Percentiles rank a stretch among this genome's conserved stretches.
phyloP scores from a whole-genome alignment of 2,797 vertebrate species.

The Onychomys leucogaster region DNA sequence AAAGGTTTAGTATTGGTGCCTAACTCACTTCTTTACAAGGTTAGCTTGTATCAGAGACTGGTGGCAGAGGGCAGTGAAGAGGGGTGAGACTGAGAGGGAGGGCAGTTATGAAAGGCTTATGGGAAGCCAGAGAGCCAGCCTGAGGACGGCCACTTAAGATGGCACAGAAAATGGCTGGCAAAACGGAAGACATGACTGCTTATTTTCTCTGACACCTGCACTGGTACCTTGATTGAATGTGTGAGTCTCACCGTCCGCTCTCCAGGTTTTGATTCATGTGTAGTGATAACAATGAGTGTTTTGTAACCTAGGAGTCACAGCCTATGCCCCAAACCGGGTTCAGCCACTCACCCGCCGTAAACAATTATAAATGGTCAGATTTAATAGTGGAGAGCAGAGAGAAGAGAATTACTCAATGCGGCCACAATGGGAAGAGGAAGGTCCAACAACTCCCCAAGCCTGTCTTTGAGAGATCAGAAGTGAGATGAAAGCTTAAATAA shows the following conservation, averaged over 20 bases:
- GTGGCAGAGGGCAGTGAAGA: background rate
- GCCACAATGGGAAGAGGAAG: background rate
- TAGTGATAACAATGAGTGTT: background rate
- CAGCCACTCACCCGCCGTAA: background rate
- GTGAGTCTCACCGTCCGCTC: background rate
- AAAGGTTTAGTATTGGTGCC: background rate
- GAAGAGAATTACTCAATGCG: background rate
- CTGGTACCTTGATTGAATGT: background rate
- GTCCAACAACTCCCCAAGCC: background rate
- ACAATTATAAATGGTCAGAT: too few species aligned
- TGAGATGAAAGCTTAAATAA: background rate
- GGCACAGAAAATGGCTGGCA: background rate
- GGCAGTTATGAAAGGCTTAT: background rate
- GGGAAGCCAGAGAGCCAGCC: background rate
- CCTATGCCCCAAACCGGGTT: background rate
- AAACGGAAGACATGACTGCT: background rate
- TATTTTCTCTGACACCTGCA: background rate
- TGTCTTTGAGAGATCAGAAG: background rate
- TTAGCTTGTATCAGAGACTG: background rate
- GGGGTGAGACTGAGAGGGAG: accelerated
- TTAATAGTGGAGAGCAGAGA: background rate
- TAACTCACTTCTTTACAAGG: background rate
- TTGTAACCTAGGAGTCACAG: background rate
- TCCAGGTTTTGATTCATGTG: background rate
- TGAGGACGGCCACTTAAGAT: background rate